Evolutionary conservation across 2,888 invertebrate species (phyloP), one percentile per base, ranked within the genome.

Genomic region (Cryptus armator): DNA sequence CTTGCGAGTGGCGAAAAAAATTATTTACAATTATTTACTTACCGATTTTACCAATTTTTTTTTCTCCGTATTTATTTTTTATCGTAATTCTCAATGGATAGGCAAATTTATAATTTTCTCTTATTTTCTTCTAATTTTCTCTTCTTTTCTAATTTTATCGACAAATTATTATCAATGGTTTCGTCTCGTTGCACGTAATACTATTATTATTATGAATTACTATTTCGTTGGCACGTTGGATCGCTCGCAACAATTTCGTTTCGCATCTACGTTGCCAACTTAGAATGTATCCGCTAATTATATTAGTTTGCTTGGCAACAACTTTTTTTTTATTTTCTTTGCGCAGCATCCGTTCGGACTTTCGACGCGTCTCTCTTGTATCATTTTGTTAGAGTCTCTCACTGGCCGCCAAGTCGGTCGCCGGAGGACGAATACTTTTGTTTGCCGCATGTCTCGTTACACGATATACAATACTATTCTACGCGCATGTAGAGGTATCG

Each of bases 261-360:
- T 16, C 4, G n/a, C n/a, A 10, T 9, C 46, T 37, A 10, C n/a
- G 70, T 29, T 48, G 29, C 7, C 46, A 3, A 59, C n/a, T 43
- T 70, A 64, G 37, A 70, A 68, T 43, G 70, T 64, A 14, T 29
- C 32, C 37, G 51, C 70, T 79, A 79, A 79, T 71, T 46, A 68
- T 46, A 71, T 29, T 79, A 51, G 53, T 19, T 56, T 70, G 19
- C 37, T 71, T 51, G 16, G 64, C 51, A 48, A 71, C 5, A 51
- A 12, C 37, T 32, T 64, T 66, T 64, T 66, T 44, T n/a, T 66
- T 0, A 66, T 16, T 43, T 66, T 16, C 3, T 64, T 64, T 64
- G 6, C 32, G 29, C 62, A 32, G 43, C 37, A 16, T n/a, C 16
- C 19, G 14, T 4, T 9, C 32, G 43, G 43, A 64, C n/a, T 32